Evolutionary conservation across 1,140 invertebrate genomes (phyloP), one percentile per base, ranked within the genome.

Genomic region (Bombus huntii): DNA sequence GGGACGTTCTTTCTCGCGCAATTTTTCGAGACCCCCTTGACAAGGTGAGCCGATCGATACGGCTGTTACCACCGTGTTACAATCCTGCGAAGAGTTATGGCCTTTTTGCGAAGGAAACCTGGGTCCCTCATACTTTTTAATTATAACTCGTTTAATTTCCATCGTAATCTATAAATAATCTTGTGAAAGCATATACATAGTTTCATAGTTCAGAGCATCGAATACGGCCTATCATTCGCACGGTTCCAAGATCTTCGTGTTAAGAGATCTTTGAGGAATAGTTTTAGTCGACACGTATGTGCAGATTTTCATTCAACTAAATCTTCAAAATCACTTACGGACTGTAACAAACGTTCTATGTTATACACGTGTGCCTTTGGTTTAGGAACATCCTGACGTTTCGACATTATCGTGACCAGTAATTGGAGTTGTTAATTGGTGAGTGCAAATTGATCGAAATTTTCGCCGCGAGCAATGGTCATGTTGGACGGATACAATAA

Each of bases 1-100:
- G 47, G 22, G 44, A 18, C 25, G 34, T n/a, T 59, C 28, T 66
- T 59, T 22, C 3, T 47, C n/a, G n/a, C 18, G 42, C 44, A 53
- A 70, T 47, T 70, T 80, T 80, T 80, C 65, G 13, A 80, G 57
- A 18, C 12, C 25, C 12, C 22, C 37, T 70, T 18, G 66, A 42
- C 68, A 10, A 39, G 22, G 28, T 62, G 59, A 62, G 28, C 5
- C 31, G 31, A 37, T 68, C 34, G 31, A 68, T 34, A 37, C 34
- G 5, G 6, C 66, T 15, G 31, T 68, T 68, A 68, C 34, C 31
- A 4, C 3, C 3, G 34, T 9, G 34, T 37, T 68, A 68, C 34
- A 31, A 31, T 6, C 65, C 31, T 34, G 65, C 31, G 31, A 34
- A 15, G n/a, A 34, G 8, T 66, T 66, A 31, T 31, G n/a, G 18